A percentile compares a stretch with the other conserved stretches of the same genome.
Conservation (phyloP, 2,888 invertebrate genomes). For the Dryadula phaetusa region DNA sequence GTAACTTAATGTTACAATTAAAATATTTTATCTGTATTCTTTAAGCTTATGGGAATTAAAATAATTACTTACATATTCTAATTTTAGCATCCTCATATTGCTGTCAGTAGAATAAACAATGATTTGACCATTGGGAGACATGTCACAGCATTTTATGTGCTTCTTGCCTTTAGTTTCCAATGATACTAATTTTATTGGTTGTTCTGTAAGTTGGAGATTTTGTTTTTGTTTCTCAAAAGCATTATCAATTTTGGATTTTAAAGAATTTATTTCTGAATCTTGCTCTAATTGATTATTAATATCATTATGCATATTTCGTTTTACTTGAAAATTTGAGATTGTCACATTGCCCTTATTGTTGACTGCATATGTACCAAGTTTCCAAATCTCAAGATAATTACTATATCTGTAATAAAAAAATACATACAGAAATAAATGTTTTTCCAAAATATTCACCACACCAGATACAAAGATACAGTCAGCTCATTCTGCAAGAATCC, state of each 20-base stretch:
- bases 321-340: constrained; percentile 51
- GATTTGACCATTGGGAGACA: constrained; percentile 89
- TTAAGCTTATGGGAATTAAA: neutral
- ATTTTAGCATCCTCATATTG: constrained; percentile 87
- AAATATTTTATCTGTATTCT: too few relatives aligned
- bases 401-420: constrained; percentile 70
- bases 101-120: constrained; percentile 90
- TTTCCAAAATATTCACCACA: neutral
- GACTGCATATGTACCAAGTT: constrained; percentile 76
- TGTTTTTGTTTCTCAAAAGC: constrained; percentile 49
- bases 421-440: neutral
- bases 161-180: constrained; percentile 87
- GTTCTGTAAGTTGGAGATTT: constrained; percentile 70
- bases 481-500: too few relatives aligned
- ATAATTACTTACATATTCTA: constrained; percentile 76
- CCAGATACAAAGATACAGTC: too few relatives aligned
- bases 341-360: constrained; percentile 85
- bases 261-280: constrained; percentile 59
- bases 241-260: constrained; percentile 20
- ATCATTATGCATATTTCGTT: constrained; percentile 49
- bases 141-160: constrained; percentile 87
- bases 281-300: constrained; percentile 58
- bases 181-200: constrained; percentile 88
- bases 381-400: constrained; percentile 83
- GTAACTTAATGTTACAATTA: too few relatives aligned